Conservation (phyloP, 2,888 invertebrate genomes). For the Scotopteryx bipunctaria region DNA sequence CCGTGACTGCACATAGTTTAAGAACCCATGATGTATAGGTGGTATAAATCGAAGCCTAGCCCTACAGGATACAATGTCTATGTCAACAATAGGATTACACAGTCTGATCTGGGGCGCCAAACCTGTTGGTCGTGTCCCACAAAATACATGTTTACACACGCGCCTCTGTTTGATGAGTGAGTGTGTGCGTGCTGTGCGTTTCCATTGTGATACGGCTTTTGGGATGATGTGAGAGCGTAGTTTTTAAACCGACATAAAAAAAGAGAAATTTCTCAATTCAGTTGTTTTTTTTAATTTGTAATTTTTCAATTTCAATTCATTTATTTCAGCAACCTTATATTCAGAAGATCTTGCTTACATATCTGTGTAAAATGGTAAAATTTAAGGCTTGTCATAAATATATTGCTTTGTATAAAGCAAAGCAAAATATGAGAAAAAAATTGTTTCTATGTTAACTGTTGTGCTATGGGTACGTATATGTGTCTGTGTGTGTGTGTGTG, state of each 20-base stretch:
- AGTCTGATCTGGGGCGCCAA: conserved; percentile 33
- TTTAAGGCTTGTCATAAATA: too few relatives aligned
- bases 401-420: too few relatives aligned
- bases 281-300: neutral
- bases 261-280: neutral
- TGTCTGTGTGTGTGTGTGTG: too few relatives aligned
- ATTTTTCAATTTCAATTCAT: too few relatives aligned
- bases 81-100: conserved; percentile 18
- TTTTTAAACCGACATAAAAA: neutral
- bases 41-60: neutral
- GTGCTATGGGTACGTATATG: too few relatives aligned
- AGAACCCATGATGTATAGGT: neutral
- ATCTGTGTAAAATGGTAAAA: too few relatives aligned
- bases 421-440: too few relatives aligned
- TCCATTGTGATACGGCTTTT: conserved; percentile 40
- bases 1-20: too few relatives aligned
- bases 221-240: neutral
- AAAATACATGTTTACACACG: conserved; percentile 51
- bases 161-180: conserved; percentile 48
- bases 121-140: conserved; percentile 59
- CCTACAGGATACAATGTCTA: conserved; percentile 38
- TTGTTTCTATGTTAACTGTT: too few relatives aligned
- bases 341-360: too few relatives aligned
- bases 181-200: conserved; percentile 43
- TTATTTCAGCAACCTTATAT: too few relatives aligned